Conservation (phyloP, 2,888 invertebrate genomes). For the Erebia ligea region DNA sequence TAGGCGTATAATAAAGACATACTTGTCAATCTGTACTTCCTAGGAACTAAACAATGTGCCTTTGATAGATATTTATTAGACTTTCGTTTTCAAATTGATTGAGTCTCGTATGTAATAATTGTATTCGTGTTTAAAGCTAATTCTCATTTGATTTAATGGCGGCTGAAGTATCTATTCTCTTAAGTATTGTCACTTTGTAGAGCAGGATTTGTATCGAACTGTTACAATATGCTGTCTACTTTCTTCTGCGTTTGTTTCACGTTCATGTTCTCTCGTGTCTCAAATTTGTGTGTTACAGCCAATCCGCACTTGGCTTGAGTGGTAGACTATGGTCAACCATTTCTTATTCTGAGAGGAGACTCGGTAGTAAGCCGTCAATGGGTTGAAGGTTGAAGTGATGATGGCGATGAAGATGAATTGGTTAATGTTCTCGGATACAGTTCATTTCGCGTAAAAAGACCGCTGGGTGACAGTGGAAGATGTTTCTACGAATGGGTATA, state of each 20-base stretch:
- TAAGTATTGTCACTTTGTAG: not conserved
- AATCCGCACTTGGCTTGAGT: too few species aligned
- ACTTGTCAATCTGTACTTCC: conserved; percentile 12
- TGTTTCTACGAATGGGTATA: too few species aligned
- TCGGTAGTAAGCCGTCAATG: too few species aligned
- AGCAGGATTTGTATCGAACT: not conserved
- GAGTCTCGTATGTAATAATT: conserved; percentile 9
- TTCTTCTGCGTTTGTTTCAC: not conserved
- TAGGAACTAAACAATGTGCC: conserved; percentile 2
- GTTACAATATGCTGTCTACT: not conserved
- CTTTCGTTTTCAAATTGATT: conserved; percentile 13
- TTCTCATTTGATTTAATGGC: conserved; percentile 2
- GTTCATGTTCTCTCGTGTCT: too few species aligned
- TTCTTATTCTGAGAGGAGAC: too few species aligned
- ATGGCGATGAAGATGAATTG: too few species aligned
- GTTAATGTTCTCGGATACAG: too few species aligned
- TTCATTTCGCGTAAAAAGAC: too few species aligned
- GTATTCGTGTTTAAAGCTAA: conserved; percentile 13
- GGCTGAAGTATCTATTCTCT: not conserved
- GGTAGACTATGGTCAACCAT: too few species aligned
- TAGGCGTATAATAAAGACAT: conserved; percentile 18
- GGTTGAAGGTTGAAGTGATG: too few species aligned
- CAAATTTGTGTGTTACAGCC: too few species aligned
- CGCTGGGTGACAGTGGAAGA: too few species aligned
- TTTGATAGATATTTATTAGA: conserved; percentile 4